These are phyloP conservation scores for Atethmia centrago DNA, from an alignment of 2,888 invertebrate species.

Conservation along the genomic window DNA sequence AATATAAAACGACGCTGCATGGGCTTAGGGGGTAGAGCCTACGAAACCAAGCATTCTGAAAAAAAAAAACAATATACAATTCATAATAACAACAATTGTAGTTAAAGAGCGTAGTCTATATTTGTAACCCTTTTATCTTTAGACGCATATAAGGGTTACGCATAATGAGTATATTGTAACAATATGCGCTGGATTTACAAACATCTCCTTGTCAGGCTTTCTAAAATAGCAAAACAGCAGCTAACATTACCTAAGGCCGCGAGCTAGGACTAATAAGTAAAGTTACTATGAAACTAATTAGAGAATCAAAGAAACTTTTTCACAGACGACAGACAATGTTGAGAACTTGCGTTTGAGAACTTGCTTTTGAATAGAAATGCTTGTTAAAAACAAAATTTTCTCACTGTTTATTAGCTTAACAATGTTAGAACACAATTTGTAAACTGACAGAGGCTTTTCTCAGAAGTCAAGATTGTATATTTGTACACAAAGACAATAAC, in stretches of 20 bases:
- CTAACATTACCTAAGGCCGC: slow-evolving; percentile 9
- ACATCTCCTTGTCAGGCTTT: neutral
- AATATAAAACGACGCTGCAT: slow-evolving; percentile 10
- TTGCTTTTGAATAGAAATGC: slow-evolving; percentile 35
- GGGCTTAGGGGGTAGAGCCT: slow-evolving; percentile 3
- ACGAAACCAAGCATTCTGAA: slow-evolving; percentile 15
- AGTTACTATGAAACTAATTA: slow-evolving; percentile 50
- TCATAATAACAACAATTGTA: slow-evolving; percentile 19
- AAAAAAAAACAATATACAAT: slow-evolving; percentile 16
- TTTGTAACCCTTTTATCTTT: slow-evolving; percentile 24
- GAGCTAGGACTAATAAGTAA: slow-evolving; percentile 30
- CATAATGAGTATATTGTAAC: slow-evolving; percentile 19
- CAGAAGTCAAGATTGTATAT: slow-evolving; percentile 12
- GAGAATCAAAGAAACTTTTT: slow-evolving; percentile 41
- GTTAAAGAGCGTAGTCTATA: slow-evolving; percentile 1
- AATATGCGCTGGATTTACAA: neutral
- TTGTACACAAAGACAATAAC: neutral
- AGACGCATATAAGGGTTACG: slow-evolving; percentile 19
- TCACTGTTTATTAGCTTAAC: slow-evolving; percentile 30
- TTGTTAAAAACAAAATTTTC: slow-evolving; percentile 29
- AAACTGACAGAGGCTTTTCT: slow-evolving; percentile 2
- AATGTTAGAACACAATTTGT: slow-evolving; percentile 35
- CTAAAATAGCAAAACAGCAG: slow-evolving; percentile 5
- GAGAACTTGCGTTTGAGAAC: slow-evolving; percentile 36
- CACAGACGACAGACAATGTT: slow-evolving; percentile 25